Conservation (phyloP, 2,888 invertebrate species). For the Leptinotarsa haldemani region DNA sequence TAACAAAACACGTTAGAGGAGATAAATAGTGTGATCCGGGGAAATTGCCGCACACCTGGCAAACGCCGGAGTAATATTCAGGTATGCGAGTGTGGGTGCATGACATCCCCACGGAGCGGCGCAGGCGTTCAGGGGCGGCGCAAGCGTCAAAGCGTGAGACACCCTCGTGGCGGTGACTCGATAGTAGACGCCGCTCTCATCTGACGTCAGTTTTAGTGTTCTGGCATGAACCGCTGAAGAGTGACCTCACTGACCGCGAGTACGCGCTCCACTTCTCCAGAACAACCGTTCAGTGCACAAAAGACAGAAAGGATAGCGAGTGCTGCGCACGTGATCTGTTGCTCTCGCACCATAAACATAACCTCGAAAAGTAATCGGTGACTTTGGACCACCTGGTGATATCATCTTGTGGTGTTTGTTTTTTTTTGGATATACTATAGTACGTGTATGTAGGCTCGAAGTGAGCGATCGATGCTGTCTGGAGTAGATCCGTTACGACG, state of each 20-base stretch:
- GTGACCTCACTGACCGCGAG: conserved; percentile 38
- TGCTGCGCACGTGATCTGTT: conserved; percentile 45
- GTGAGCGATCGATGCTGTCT: conserved; percentile 61
- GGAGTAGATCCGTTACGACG: conserved; percentile 53
- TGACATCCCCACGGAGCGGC: conserved; percentile 51
- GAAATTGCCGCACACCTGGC: conserved; percentile 17
- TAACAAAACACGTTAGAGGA: conserved; percentile 1
- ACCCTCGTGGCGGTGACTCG: conserved; percentile 63
- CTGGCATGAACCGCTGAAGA: conserved; percentile 60
- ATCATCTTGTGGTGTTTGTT: conserved; percentile 27
- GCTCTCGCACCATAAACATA: conserved; percentile 42
- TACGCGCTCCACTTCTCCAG: conserved; percentile 45
- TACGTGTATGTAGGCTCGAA: conserved; percentile 52
- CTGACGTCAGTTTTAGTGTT: conserved; percentile 60
- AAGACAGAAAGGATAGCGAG: conserved; percentile 23
- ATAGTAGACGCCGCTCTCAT: conserved; percentile 64
- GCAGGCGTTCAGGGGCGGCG: conserved; percentile 59
- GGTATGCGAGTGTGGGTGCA: conserved; percentile 51
- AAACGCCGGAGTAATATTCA: conserved; percentile 41
- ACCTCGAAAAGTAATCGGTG: conserved; percentile 34
- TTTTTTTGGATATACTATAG: conserved; percentile 39
- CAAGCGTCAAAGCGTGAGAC: conserved; percentile 60
- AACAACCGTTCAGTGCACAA: conserved; percentile 44
- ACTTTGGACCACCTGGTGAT: conserved; percentile 36
- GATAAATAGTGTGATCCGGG: conserved; percentile 8